Percentiles rank a stretch among this genome's conserved stretches.
phyloP scores from a whole-genome alignment of 2,797 vertebrate species.

The Melanotaenia boesemani region DNA sequence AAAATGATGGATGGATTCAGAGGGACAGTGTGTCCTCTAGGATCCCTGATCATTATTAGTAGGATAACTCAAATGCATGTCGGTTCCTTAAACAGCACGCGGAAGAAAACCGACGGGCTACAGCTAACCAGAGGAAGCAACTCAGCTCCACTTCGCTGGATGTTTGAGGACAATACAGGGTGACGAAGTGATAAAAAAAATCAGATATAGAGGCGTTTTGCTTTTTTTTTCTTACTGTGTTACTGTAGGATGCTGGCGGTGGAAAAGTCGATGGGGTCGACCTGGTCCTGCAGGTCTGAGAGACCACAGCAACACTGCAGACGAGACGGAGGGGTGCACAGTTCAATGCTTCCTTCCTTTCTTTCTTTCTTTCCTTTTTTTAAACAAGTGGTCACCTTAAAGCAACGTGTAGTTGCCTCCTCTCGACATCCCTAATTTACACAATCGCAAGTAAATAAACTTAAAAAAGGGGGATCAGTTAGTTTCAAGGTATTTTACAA shows the following conservation, averaged over 20 bases:
- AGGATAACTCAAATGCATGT: not conserved
- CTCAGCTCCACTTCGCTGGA: too few species aligned
- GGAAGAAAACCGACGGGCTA: not conserved
- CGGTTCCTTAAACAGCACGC: conserved; percentile 27
- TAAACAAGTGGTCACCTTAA: not conserved
- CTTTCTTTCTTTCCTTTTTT: not conserved
- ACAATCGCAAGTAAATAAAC: not conserved
- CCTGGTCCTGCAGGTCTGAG: conserved; percentile 59
- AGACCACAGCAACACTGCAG: conserved; percentile 45
- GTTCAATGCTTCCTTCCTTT: not conserved
- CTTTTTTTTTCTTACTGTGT: conserved; percentile 68
- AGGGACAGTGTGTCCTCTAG: not conserved
- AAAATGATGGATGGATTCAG: not conserved
- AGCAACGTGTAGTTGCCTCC: not conserved
- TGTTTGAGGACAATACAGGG: too few species aligned
- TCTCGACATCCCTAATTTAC: not conserved
- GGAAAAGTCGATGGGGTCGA: conserved; percentile 56
- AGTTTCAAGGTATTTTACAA: conserved; percentile 39
- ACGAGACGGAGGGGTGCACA: conserved; percentile 2
- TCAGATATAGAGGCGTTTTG: not conserved
- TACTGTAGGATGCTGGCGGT: conserved; percentile 57
- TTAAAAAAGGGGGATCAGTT: conserved; percentile 2
- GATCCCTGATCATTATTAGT: not conserved
- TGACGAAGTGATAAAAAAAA: not conserved
- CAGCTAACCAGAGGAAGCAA: not conserved